phyloP scores from a whole-genome alignment of 2,888 invertebrate species.

The Hofmannophila pseudospretella region DNA sequence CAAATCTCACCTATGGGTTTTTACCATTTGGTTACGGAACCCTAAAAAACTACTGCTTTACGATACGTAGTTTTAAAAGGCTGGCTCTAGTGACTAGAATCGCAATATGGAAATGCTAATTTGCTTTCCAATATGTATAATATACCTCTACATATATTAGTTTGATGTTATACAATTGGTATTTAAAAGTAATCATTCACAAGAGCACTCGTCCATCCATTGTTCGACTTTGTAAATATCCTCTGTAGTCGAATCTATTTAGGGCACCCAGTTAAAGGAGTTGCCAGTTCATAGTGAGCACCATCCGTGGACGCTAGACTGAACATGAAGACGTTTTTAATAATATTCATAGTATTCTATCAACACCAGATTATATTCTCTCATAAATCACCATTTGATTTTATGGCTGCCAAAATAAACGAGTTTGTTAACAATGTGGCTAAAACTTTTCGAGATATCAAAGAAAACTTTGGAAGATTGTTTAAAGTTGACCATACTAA shows the following conservation, averaged over 20 bases:
- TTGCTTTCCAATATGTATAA: too few species aligned
- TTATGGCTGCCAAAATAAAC: slow-evolving; percentile 23
- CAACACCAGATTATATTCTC: slow-evolving; percentile 25
- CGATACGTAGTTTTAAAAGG: too few species aligned
- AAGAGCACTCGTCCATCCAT: slow-evolving; percentile 9
- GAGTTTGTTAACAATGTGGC: slow-evolving; percentile 22
- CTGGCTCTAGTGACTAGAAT: too few species aligned
- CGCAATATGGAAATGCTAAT: too few species aligned
- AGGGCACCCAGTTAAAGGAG: not conserved
- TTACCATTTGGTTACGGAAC: too few species aligned
- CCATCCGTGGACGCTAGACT: slow-evolving; percentile 3
- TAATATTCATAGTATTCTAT: slow-evolving; percentile 16
- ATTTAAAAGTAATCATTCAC: too few species aligned
- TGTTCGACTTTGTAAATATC: slow-evolving; percentile 16
- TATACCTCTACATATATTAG: too few species aligned
- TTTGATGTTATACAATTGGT: too few species aligned
- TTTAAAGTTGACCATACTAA: too few species aligned
- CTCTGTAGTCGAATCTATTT: slow-evolving; percentile 8
- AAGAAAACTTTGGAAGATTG: too few species aligned
- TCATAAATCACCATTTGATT: slow-evolving; percentile 20
- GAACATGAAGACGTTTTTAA: slow-evolving; percentile 19
- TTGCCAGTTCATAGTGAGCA: not conserved
- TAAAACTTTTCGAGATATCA: slow-evolving; percentile 21
- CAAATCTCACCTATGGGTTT: too few species aligned
- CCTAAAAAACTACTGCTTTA: too few species aligned